Evolutionary conservation across 1,140 invertebrate genomes (phyloP), one percentile per base, ranked within the genome.

Genomic region (Macrostomum lignano): DNA sequence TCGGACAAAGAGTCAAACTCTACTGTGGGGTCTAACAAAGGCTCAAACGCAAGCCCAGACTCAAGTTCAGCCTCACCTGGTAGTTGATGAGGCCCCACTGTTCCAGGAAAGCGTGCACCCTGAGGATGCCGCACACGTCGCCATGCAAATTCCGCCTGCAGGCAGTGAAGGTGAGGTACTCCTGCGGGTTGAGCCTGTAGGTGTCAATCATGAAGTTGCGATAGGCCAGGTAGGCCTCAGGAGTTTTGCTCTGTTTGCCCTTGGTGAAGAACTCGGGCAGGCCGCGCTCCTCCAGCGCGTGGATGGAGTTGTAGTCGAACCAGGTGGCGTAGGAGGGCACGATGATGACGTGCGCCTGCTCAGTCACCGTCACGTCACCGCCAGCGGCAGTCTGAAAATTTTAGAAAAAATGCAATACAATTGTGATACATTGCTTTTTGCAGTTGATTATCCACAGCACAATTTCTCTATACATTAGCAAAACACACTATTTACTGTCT

Each of bases 151-250:
- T 98, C 26, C 91, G 67, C 6, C 91, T 64, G 51, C 82, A 91
- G 2, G 91, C 88, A 4, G 91, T 99, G 38, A 78, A 82, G 2
- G 91, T 96, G 36, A 99, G 69, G 48, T 98, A 98, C 60, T 98
- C 91, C 17, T 79, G 91, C 7, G 7, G 28, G 65, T 98, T 98
- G 31, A 98, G 60, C 22, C 91, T 68, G 57, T 98, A 98, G 1
- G 88, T 96, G 57, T 98, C 91, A 44, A 98, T 74, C 84, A 98
- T 98, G 55, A 98, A 98, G 61, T 98, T 98, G 38, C 88, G 66
- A 54, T 96, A 96, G 0, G 84, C 82, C 42, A 96, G 65, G 61
- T 91, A 65, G 49, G 67, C 59, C 55, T 98, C 88, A 0, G 88
- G 82, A 1, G 86, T 91, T 60, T 96, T 96, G 0, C 84, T 94